Evolutionary conservation across 2,888 invertebrate genomes (phyloP).

Genomic region (Vanessa cardui): DNA sequence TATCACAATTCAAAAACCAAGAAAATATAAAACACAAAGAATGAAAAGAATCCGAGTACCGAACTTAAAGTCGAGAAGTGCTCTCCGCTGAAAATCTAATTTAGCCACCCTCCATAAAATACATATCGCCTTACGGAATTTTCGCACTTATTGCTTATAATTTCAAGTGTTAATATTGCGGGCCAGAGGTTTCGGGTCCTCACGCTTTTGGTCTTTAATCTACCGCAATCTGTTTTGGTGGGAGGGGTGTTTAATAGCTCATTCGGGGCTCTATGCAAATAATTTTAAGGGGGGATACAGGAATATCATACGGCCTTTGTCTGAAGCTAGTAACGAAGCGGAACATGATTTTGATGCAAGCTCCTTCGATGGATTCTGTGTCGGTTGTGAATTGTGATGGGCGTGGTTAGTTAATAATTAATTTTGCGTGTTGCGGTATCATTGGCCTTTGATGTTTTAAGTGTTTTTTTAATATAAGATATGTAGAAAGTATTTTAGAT

Average conservation of each 20-base stretch:
- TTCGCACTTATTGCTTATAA: conserved; percentile 71
- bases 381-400: conserved; percentile 76
- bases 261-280: conserved; percentile 82
- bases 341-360: conserved; percentile 74
- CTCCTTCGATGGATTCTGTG: conserved; percentile 71
- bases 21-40: conserved; percentile 30
- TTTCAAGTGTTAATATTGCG: conserved; percentile 66
- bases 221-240: conserved; percentile 82
- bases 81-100: conserved; percentile 76
- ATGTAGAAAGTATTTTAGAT: too few relatives aligned
- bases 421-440: conserved; percentile 12
- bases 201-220: conserved; percentile 80
- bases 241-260: conserved; percentile 81
- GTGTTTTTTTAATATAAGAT: neutral
- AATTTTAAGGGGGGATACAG: conserved; percentile 72
- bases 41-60: conserved; percentile 31
- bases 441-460: conserved; percentile 24
- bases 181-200: conserved; percentile 52
- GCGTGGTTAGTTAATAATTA: conserved; percentile 41
- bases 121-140: conserved; percentile 59
- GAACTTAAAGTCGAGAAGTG: conserved; percentile 61
- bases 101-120: conserved; percentile 73
- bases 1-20: conserved; percentile 19
- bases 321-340: conserved; percentile 78
- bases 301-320: conserved; percentile 81